Evolutionary conservation across 1,140 invertebrate genomes (phyloP), one percentile per base, ranked within the genome.

Genomic region (Drosophila nasuta): DNA sequence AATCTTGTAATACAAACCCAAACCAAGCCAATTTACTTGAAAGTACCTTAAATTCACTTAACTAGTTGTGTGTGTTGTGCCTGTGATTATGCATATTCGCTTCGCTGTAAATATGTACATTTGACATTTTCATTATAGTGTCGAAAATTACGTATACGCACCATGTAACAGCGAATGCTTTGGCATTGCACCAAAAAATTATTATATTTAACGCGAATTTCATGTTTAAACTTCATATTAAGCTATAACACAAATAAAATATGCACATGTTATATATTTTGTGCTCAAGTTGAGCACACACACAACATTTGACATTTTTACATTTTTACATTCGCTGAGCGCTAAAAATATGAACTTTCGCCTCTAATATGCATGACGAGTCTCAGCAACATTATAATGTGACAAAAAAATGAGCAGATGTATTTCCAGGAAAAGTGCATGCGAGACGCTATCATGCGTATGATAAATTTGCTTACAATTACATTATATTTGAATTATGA

Each of bases 1-100:
- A 89, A 88, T 88, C 85, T 88, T 88, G 83, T 88, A 88, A 89
- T 89, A 78, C 85, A 78, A 88, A 73, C 83, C 85, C 52, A 17
- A 82, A 54, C 80, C 74, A 79, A 67, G 66, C 38, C 70, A 86
- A 86, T 78, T 83, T 83, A 68, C 70, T 62, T 56, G 70, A 71
- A 58, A 71, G 73, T 59, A 56, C 56, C 79, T 87, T 87, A 76
- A 85, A 82, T 87, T 86, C 82, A 77, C 82, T 81, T 87, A 87
- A 75, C 81, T 78, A 79, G 76, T 75, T 49, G 57, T 62, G 15
- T 28, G 62, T 41, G 35, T 15, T 49, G 54, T 48, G 68, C n/a
- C 17, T 15, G 52, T 72, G 52, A 66, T 74, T 68, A 74, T 68
- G 65, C 58, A 70, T 20, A 75, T 62, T 56, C 28, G 51, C 49